Evolutionary conservation across 2,113 vertebrate genomes (phyloP), one percentile per base, ranked within the genome.

Genomic region (Xenopus laevis): DNA sequence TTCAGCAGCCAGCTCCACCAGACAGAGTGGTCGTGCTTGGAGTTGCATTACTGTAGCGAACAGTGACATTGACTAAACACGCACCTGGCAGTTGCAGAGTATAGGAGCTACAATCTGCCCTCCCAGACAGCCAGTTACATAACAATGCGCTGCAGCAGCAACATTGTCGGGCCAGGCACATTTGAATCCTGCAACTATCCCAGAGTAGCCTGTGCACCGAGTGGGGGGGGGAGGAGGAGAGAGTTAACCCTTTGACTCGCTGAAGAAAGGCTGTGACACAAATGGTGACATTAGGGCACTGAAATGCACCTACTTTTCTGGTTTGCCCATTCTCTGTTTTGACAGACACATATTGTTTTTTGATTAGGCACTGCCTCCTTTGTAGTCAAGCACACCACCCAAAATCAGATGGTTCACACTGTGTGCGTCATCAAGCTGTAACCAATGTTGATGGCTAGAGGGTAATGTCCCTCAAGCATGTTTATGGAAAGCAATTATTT

Each of bases 1-100:
- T 85, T 89, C 81, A 88, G 80, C 83, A 80, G 73, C 75, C 78
- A 84, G 83, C 81, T 78, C 72, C 60, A 82, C 84, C 50, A 70
- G 79, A 74, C 68, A 50, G 64, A 83, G 68, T 79, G 84, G 79
- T 80, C 73, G 79, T 81, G 82, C 79, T 83, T 83, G 79, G 58
- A 79, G 80, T 82, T 82, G 83, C 79, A 79, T 82, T 77, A 70
- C 81, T 72, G 81, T 87, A 83, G 83, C 71, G 83, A 83, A 81
- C 85, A 82, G 81, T 88, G 83, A 85, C 84, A 82, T 80, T 88
- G 86, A 90, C 89, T 87, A 87, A 86, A 84, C 79, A 81, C 81
- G 80, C 84, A 79, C 80, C 87, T 89, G 87, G 84, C 84, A 85
- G 82, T 87, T 84, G 79, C 85, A 86, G 86, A 86, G 83, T 79